Evolutionary conservation across 2,888 invertebrate species (phyloP).

Genomic region (Oxyteleia sp.): DNA sequence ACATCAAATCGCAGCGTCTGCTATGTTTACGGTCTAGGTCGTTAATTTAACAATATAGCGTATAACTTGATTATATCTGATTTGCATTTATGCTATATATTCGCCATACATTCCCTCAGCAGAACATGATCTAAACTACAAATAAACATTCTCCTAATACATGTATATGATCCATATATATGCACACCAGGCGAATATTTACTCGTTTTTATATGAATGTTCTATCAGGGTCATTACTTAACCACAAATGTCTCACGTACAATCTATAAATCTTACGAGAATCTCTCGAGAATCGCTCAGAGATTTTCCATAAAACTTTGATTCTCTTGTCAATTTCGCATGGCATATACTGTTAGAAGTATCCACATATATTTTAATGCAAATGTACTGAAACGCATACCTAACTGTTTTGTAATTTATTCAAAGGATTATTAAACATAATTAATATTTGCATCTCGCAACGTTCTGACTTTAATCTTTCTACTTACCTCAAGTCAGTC

Average conservation of each 20-base stretch:
- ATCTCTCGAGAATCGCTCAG: slow-evolving; percentile 11
- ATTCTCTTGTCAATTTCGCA: slow-evolving; percentile 22
- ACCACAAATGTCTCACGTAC: slow-evolving; percentile 35
- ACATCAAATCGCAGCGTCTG: no score
- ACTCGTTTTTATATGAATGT: no score
- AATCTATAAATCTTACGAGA: slow-evolving; percentile 33
- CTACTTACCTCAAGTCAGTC: slow-evolving; percentile 1
- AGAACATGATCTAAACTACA: no score
- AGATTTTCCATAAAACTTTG: slow-evolving; percentile 42
- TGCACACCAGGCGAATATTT: no score
- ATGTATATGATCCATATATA: no score
- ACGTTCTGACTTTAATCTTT: not conserved
- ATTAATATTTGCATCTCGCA: slow-evolving; percentile 26
- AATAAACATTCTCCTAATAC: no score
- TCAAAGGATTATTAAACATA: slow-evolving; percentile 8
- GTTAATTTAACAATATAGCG: no score
- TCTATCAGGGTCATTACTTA: slow-evolving; percentile 49
- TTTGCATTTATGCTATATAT: slow-evolving; percentile 25
- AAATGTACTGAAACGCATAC: no score
- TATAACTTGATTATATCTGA: slow-evolving; percentile 14
- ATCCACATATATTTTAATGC: slow-evolving; percentile 15
- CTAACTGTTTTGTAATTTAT: slow-evolving; percentile 2
- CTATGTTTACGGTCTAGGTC: no score
- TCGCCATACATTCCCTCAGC: slow-evolving; percentile 21
- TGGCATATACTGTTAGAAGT: not conserved